Evolutionary conservation across 2,888 invertebrate genomes (phyloP), one percentile per base, ranked within the genome.

Genomic region (Drosophila sordidula): DNA sequence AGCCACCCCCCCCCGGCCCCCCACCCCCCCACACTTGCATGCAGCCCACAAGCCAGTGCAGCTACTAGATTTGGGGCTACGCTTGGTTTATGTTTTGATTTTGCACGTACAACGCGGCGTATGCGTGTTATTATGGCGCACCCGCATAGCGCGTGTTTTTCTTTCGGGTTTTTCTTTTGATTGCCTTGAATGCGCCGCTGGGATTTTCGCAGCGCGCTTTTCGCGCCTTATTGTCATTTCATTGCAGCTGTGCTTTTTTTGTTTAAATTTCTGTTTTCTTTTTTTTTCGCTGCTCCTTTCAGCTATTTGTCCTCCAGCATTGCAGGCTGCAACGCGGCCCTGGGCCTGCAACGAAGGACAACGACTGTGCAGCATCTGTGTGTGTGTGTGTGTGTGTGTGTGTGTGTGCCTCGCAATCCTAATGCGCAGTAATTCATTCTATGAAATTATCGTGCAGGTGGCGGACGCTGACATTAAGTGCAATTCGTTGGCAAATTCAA

Each of bases 31-130:
- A 18, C 9, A 14, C 22, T n/a, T 2, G 16, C 14, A 14, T 32
- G 26, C 18, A 18, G 18, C 57, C n/a, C 32, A 14, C 25, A 42
- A 45, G 51, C 41, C 44, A 64, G 26, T 61, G 59, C 55, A 55
- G 29, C 67, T 58, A 58, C 70, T 67, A 49, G 67, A 71, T 71
- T 76, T 70, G 64, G 58, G 62, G 63, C 74, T 70, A 51, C 70
- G 70, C 64, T 77, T 67, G 78, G 61, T 76, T 86, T 83, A 83
- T 81, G 84, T 84, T 84, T 87, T 81, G 80, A 76, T 78, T 80
- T 83, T 70, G 71, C 56, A 58, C 64, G 68, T 80, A 74, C 74
- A 67, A 78, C 76, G 71, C 68, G 76, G 78, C 79, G 87, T 83
- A 80, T 86, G 81, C 84, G 84, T 86, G 69, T 68, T 83, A 67